Percentiles rank a stretch among this genome's conserved stretches.
Conservation (phyloP, 2,888 invertebrate genomes). For the Andrena trimmerana region DNA sequence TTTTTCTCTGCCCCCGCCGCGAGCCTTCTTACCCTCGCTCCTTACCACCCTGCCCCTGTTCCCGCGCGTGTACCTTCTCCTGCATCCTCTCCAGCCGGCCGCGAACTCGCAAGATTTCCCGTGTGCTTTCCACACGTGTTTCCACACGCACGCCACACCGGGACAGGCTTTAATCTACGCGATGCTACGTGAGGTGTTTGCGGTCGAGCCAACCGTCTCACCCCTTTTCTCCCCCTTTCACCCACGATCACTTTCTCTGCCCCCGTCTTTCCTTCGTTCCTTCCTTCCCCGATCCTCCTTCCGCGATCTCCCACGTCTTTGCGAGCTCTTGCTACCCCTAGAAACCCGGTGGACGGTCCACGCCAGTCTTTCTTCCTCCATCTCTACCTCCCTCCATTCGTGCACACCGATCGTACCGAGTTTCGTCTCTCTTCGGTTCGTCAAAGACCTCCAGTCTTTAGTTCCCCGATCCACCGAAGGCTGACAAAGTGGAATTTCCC, state of each 20-base stretch:
- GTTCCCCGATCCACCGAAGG: constrained; percentile 5
- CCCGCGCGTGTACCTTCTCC: constrained; percentile 20
- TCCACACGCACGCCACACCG: constrained; percentile 36
- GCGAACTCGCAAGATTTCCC: constrained; percentile 78
- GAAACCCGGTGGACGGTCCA: constrained; percentile 15
- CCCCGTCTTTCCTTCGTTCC: constrained; percentile 21
- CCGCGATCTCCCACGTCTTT: constrained; percentile 24
- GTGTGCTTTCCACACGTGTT: constrained; percentile 73
- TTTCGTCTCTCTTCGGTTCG: background rate
- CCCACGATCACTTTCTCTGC: constrained; percentile 31
- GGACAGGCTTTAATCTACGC: constrained; percentile 79
- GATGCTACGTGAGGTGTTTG: constrained; percentile 81
- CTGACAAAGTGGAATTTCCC: constrained; percentile 56
- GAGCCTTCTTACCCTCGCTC: background rate
- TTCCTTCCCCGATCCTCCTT: background rate
- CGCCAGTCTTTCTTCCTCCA: constrained; percentile 7
- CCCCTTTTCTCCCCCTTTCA: constrained; percentile 14
- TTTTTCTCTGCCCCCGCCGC: constrained; percentile 45
- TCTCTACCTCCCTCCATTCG: background rate
- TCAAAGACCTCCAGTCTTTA: background rate
- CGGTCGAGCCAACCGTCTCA: constrained; percentile 66
- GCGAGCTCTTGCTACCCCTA: background rate
- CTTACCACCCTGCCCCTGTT: constrained; percentile 19
- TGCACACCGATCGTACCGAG: background rate
- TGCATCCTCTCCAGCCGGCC: constrained; percentile 16